Base-by-base conservation (phyloP, 1,140 invertebrate genomes). In the Megathymus violae region DNA sequence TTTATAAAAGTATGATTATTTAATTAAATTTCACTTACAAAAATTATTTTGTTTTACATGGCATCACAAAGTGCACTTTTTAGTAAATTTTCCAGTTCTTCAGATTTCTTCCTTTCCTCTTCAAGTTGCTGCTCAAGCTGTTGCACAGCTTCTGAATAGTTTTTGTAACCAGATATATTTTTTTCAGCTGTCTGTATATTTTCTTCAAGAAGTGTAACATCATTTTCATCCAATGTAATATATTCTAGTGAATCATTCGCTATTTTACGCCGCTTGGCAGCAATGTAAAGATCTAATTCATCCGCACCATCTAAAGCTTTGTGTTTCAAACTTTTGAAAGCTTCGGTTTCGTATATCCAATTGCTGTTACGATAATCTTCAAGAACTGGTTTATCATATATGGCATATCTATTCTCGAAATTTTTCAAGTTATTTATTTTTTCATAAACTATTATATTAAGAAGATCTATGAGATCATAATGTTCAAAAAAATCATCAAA, bases 401-500 rank as follows among this genome's bases (percentile, higher is more conserved):
- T 74, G 19, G 83, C 90, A 68, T 76, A 89, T 61, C 63, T 67
- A 59, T 86, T 85, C 22, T 82, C 80, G 70, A 87, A 85, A 59
- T 80, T 77, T 40, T 80, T 75, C n/a, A 88, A 66, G 16, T 75
- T 81, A 64, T 74, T 84, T 41, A 92, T 91, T 76, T 90, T 92
- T 74, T 91, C 90, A 62, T 86, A 88, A 10, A 92, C 82, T 60
- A 92, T 80, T 27, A 92, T 71, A 69, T 91, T 91, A 62, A 91
- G 74, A 19, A 91, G 73, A 58, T 90, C 85, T 63, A 89, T 70
- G 31, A 90, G 76, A 80, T 86, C 78, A 68, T 80, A 86, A 27
- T 82, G 67, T 51, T 81, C 70, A 73, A 80, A 89, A 46, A 80
- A 73, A 48, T 76, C 38, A 17, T 60, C 75, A 40, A 84, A 86